Evolutionary conservation across 2,888 invertebrate species (phyloP), one percentile per base, ranked within the genome.

Genomic region (Asteroscopus sphinx): DNA sequence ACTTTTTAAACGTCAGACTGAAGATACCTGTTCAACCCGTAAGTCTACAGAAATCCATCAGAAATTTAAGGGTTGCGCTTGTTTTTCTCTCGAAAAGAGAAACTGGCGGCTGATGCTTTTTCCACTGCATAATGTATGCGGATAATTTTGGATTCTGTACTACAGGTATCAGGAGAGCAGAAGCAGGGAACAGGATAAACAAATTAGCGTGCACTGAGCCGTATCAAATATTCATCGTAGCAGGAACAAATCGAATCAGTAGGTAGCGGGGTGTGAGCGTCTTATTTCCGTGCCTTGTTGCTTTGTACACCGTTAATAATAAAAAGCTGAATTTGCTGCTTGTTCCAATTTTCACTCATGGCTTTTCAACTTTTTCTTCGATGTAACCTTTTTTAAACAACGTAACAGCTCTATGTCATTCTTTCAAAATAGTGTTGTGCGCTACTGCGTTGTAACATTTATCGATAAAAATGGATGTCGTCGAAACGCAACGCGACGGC

Each of bases 231-330:
- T 94, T 94, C 93, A 94, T 91, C 90, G 90, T 82, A 81, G 83
- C 89, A 91, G 88, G 88, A 92, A 92, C 92, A 94, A 93, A 94
- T 94, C 94, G 94, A 94, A 94, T 94, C 92, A 92, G 88, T 82
- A 85, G 79, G 71, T 75, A 79, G 81, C 79, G 72, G 84, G 80
- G 85, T 82, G 84, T 81, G 83, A 85, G 85, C 87, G 69, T 91
- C 92, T 93, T 91, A 87, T 86, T 91, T 83, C 83, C 89, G 81
- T 70, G 42, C 76, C 82, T 86, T 83, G 75, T 86, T 87, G 80
- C 71, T 32, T 59, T 49, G 66, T 76, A 73, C 69, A 68, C 54
- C 75, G 77, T 88, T 86, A 88, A 88, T 89, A 90, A 89, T 86
- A 88, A 79, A n/a, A 78, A 73, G 65, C 70, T 71, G 80, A 79